Evolutionary conservation across 2,797 vertebrate species (phyloP).

Genomic region (Pristis pectinata): DNA sequence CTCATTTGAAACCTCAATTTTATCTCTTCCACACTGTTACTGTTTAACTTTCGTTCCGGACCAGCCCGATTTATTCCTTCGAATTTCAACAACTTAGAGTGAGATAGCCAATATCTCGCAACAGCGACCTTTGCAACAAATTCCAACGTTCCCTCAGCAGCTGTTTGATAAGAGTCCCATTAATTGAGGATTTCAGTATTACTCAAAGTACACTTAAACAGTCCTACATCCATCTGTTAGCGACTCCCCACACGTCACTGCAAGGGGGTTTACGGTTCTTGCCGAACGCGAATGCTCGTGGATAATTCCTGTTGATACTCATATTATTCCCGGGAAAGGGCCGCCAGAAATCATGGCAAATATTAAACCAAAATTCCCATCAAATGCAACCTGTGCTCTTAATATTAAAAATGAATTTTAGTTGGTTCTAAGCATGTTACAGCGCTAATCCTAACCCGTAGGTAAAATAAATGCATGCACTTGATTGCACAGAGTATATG

Average conservation of each 20-base stretch:
- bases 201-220: background rate
- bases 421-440: background rate
- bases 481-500: no score
- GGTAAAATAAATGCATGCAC: no score
- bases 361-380: background rate
- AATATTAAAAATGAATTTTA: background rate
- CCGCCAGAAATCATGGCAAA: background rate
- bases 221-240: background rate
- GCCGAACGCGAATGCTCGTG: background rate
- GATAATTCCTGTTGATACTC: background rate
- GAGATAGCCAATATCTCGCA: background rate
- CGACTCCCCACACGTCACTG: no score
- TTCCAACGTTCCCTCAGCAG: constrained; percentile 5
- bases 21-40: background rate
- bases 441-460: no score
- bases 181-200: background rate
- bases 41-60: constrained; percentile 26
- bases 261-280: background rate
- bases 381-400: background rate
- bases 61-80: background rate
- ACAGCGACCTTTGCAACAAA: background rate
- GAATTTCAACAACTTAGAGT: background rate
- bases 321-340: background rate
- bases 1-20: background rate
- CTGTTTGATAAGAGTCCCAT: background rate